Evolutionary conservation across 2,797 vertebrate genomes (phyloP), one percentile per base, ranked within the genome.

Genomic region (Catharus ustulatus): DNA sequence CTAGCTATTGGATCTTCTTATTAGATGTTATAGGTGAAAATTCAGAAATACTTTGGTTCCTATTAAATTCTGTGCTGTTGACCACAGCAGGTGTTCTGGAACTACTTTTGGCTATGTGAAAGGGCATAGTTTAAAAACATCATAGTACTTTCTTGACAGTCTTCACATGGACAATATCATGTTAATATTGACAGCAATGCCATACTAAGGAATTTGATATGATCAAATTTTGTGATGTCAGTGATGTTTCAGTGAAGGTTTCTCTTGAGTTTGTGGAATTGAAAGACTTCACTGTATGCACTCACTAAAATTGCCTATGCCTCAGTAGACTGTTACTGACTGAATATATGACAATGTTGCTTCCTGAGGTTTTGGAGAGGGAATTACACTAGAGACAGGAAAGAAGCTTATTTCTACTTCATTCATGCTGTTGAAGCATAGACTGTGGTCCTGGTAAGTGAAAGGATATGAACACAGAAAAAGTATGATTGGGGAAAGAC

Each of bases 101-200:
- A 63, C 21, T 62, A 23, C 40, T 87, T 71, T 83, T 76, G 64
- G 10, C n/a, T 51, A 22, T 13, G 5, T 55, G 36, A 19, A 75
- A 76, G 4, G 63, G 3, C 9, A 52, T 8, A 15, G 9, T 55
- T 78, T 48, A 71, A 84, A 75, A 23, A 38, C 1, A 19, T 43
- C 5, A 16, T 9, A 34, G 11, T 30, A 18, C 3, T 78, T 78
- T 67, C 26, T 67, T 55, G 34, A 43, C 10, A 54, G 26, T 69
- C 12, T 85, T 71, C 27, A 23, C 0, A 0, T 40, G 13, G 43
- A 49, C 42, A 55, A 11, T 40, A 46, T 11, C 0, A 0, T 46
- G 51, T 63, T 23, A 67, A 17, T 51, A 40, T 68, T 24, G 21
- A n/a, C 30, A 36, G 38, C 0, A 0, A 38, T 32, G 14, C 1